Evolutionary conservation across 2,113 vertebrate species (phyloP).

Genomic region (Ranitomeya imitator): DNA sequence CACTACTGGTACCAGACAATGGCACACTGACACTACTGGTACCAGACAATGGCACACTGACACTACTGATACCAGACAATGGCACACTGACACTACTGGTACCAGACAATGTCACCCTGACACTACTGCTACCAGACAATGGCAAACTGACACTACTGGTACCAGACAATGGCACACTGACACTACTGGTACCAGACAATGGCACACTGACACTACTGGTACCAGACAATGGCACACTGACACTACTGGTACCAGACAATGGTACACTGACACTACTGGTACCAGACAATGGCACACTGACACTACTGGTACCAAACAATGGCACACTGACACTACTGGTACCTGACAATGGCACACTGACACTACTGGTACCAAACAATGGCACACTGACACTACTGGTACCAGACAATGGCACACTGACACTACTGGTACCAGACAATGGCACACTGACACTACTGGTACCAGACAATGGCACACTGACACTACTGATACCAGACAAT

Average conservation of each 20-base stretch:
- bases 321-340: background rate
- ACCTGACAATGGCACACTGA: background rate
- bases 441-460: background rate
- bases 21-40: background rate
- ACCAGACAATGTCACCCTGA: background rate
- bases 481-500: background rate
- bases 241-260: no score
- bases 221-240: no score
- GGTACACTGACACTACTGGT: background rate
- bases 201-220: background rate
- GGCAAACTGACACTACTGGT: background rate
- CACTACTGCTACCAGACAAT: background rate
- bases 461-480: background rate
- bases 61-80: background rate
- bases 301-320: background rate
- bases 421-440: background rate
- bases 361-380: background rate
- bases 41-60: no score
- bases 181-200: background rate
- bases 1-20: background rate
- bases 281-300: background rate
- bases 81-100: background rate
- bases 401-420: background rate
- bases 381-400: background rate
- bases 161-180: background rate